Conservation (phyloP, 30 jellyfish, hydroid and myxozoan species). For the Hydra vulgaris region DNA sequence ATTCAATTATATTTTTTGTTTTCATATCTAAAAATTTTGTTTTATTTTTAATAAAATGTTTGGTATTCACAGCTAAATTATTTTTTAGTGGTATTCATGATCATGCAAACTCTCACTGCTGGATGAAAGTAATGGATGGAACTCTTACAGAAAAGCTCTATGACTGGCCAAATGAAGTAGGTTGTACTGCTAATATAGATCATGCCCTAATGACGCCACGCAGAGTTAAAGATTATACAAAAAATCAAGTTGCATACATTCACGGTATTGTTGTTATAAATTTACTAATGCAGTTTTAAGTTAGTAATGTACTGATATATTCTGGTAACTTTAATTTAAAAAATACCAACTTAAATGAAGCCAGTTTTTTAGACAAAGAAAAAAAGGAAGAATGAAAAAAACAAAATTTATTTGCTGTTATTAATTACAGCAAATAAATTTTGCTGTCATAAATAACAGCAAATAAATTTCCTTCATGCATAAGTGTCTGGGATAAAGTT, state of each 20-base stretch:
- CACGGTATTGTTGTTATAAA: constrained; percentile 46
- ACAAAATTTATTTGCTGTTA: too few relatives aligned
- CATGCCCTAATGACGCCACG: constrained; percentile 36
- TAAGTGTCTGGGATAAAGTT: too few relatives aligned
- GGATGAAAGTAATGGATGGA: constrained; percentile 93
- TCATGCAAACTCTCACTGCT: constrained; percentile 87
- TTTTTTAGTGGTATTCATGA: constrained; percentile 81
- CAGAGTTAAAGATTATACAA: constrained; percentile 25
- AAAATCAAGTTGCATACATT: constrained; percentile 67
- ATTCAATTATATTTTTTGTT: neutral
- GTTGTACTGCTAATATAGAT: constrained; percentile 21
- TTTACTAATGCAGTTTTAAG: too few relatives aligned
- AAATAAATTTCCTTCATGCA: too few relatives aligned
- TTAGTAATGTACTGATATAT: too few relatives aligned
- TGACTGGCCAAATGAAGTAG: constrained; percentile 73
- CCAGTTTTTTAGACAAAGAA: too few relatives aligned
- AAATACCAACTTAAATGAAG: too few relatives aligned
- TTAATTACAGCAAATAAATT: too few relatives aligned
- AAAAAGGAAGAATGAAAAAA: too few relatives aligned
- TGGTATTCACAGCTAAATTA: too few relatives aligned
- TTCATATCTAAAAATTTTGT: neutral
- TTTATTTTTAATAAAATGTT: neutral
- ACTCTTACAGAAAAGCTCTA: constrained; percentile 65
- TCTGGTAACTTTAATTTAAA: too few relatives aligned
- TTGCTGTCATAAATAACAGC: too few relatives aligned